Evolutionary conservation across 2,113 vertebrate species (phyloP).

Genomic region (Fukomys damarensis): DNA sequence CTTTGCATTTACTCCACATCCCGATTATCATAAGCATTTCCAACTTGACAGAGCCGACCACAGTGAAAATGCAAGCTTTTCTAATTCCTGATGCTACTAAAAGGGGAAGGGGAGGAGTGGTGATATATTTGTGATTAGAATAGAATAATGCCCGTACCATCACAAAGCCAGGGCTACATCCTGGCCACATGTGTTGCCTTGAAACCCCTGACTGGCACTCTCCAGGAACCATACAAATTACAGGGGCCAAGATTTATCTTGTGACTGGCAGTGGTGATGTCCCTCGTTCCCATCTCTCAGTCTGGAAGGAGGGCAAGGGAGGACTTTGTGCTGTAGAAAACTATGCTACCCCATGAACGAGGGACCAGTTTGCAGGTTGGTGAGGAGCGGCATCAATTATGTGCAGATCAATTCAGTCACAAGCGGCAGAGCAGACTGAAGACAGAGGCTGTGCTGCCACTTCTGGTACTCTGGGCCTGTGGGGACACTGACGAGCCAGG

Average conservation of each 20-base stretch:
- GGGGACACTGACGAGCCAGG: neutral
- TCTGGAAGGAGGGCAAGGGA: neutral
- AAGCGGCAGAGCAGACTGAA: constrained; percentile 23
- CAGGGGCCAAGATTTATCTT: neutral
- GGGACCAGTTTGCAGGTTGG: neutral
- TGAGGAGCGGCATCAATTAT: constrained; percentile 49
- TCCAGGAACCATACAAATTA: neutral
- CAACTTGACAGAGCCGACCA: constrained; percentile 14
- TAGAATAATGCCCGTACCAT: neutral
- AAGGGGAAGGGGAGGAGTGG: neutral
- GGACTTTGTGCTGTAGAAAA: neutral
- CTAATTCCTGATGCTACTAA: constrained; percentile 54
- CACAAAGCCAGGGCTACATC: constrained; percentile 47
- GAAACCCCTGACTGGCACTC: constrained; percentile 58
- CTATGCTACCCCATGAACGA: neutral
- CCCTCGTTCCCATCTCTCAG: neutral
- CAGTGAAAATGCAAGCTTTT: constrained; percentile 43
- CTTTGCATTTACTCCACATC: constrained; percentile 11
- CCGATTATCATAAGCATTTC: constrained; percentile 75
- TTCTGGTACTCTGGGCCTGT: fast-evolving
- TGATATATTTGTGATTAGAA: constrained; percentile 62
- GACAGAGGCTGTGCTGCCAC: constrained; percentile 36
- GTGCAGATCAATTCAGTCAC: constrained; percentile 68
- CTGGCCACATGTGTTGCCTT: neutral
- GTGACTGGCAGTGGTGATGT: neutral